Base-by-base conservation (phyloP, 2,888 invertebrate species). In the Latrodectus hesperus region DNA sequence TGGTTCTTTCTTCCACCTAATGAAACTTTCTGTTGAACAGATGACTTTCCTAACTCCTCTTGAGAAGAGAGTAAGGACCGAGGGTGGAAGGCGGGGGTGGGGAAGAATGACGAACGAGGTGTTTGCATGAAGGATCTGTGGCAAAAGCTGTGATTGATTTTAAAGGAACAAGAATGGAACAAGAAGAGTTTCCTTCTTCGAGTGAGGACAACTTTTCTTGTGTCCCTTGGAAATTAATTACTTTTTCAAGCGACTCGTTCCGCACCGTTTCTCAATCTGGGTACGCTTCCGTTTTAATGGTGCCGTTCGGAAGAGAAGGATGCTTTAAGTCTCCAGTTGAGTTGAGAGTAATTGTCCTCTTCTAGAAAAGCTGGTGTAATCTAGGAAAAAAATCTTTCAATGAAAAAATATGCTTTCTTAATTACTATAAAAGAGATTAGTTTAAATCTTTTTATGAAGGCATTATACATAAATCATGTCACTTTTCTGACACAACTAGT, bases 91-190 rank as follows among this genome's bases (percentile, higher is more conserved):
- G 51, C 53, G 70, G 22, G 22, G 14, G 64, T 22, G 65, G 60
- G 65, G 70, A 74, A 60, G 71, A 81, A 64, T 81, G 79, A 82
- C 79, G 73, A 79, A 85, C 74, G 85, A 85, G 79, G 77, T 77
- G 86, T 22, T 80, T 55, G 86, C 81, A 87, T 82, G 86, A 87
- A 87, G 86, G 86, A 81, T 81, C 81, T 73, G 78, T 68, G 68
- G 85, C 70, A 79, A 75, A 80, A 85, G 74, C 85, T 85, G 85
- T 87, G 86, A 87, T 87, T 87, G 86, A 87, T 87, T 87, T 87
- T 87, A 87, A 87, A 81, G 77, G 70, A 79, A 80, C 76, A 80
- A 80, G 85, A 86, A 86, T 26, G 75, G 81, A 78, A 84, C 84
- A 81, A 81, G 81, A 68, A 77, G 86, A 77, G 81, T 77, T 81